Evolutionary conservation across 2,888 invertebrate species (phyloP).

Genomic region (Lasioglossum lativentre): DNA sequence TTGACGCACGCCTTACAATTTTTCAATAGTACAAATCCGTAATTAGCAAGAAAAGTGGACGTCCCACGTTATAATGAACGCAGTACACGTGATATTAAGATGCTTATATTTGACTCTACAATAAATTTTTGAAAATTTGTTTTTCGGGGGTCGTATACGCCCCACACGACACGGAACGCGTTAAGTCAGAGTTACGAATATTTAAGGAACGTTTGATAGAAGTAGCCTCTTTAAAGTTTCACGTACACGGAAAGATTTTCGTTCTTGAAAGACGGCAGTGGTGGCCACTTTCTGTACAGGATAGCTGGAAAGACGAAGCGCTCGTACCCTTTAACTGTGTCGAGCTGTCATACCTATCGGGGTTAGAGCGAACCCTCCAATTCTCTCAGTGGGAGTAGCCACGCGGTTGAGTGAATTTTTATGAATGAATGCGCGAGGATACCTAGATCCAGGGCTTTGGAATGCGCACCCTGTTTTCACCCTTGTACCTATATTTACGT

Average conservation of each 20-base stretch:
- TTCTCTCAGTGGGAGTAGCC: constrained; percentile 72
- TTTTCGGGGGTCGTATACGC: too few relatives aligned
- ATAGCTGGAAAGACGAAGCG: constrained; percentile 65
- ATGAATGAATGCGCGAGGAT: constrained; percentile 77
- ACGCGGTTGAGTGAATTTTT: constrained; percentile 76
- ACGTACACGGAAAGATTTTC: constrained; percentile 32
- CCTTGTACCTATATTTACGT: constrained; percentile 72
- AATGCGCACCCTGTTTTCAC: constrained; percentile 74
- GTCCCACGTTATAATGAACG: too few relatives aligned
- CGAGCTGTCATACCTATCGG: constrained; percentile 70
- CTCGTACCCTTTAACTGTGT: constrained; percentile 69
- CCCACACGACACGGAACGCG: too few relatives aligned
- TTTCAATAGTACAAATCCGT: too few relatives aligned
- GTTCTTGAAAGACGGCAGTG: constrained; percentile 53
- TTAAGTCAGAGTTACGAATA: background rate
- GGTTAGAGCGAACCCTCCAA: constrained; percentile 72
- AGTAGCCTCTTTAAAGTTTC: background rate
- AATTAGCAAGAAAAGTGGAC: too few relatives aligned
- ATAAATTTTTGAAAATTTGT: too few relatives aligned
- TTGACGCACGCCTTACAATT: too few relatives aligned
- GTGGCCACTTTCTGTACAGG: constrained; percentile 37
- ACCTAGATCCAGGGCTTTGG: constrained; percentile 72
- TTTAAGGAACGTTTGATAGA: background rate
- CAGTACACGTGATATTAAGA: too few relatives aligned
- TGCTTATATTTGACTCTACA: too few relatives aligned